Evolutionary conservation across 2,113 vertebrate genomes (phyloP).

Genomic region (Tragelaphus scriptus): DNA sequence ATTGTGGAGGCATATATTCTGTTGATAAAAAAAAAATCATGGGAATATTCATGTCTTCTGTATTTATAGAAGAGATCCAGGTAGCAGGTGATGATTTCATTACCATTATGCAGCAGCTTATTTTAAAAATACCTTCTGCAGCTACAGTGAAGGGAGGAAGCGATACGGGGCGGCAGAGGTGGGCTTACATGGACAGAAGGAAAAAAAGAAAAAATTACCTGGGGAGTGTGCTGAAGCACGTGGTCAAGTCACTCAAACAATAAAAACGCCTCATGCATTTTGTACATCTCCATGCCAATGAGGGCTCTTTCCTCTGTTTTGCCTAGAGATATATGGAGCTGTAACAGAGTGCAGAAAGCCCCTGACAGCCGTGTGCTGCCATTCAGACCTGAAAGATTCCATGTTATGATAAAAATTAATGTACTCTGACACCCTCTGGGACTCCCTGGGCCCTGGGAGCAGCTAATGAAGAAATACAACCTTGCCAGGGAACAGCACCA

Average conservation of each 20-base stretch:
- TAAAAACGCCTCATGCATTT: conserved; percentile 79
- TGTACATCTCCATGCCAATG: conserved; percentile 85
- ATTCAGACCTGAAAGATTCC: conserved; percentile 93
- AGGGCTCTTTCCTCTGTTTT: conserved; percentile 72
- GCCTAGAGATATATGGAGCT: conserved; percentile 87
- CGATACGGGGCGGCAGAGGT: neutral
- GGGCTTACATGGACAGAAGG: conserved; percentile 18
- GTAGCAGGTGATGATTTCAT: conserved; percentile 9
- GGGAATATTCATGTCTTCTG: neutral
- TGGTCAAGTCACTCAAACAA: conserved; percentile 70
- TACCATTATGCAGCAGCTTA: neutral
- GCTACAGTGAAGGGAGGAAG: neutral
- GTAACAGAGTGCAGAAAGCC: conserved; percentile 85
- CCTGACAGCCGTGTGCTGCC: conserved; percentile 91
- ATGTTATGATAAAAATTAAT: conserved; percentile 94
- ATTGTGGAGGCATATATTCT: neutral
- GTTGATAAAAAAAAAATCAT: conserved; percentile 24
- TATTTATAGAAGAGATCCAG: conserved; percentile 15
- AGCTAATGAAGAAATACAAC: conserved; percentile 89
- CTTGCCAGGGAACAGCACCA: conserved; percentile 75
- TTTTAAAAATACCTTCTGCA: neutral
- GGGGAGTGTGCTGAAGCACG: conserved; percentile 33
- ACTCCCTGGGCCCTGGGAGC: conserved; percentile 84
- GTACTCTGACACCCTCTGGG: conserved; percentile 91
- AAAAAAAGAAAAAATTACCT: neutral